Percentiles rank a stretch among this genome's conserved stretches.
Evolutionary conservation across 23 tunicate genomes (phyloP).

Genomic region (Oikopleura dioica): DNA sequence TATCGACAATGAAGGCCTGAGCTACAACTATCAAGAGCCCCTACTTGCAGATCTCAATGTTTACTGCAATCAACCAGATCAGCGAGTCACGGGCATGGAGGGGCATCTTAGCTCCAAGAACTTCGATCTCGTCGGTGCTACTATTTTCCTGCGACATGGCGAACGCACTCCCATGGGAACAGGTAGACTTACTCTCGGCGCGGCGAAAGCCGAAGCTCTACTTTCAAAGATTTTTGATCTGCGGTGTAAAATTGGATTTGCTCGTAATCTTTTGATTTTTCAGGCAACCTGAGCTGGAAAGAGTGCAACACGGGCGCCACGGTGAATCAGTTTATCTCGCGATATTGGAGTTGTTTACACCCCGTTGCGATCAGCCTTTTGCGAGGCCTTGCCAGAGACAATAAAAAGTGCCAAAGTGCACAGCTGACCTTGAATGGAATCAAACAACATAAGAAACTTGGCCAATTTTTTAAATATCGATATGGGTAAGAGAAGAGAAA

Average conservation of each 20-base stretch:
- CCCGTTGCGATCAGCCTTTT: neutral
- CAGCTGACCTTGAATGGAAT: neutral
- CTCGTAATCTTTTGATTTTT: neutral
- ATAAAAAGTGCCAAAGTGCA: neutral
- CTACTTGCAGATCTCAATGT: too few species aligned
- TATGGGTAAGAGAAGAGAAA: too few species aligned
- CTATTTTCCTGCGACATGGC: conserved; percentile 1
- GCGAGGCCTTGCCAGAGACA: neutral
- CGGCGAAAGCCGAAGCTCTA: too few species aligned
- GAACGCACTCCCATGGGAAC: neutral
- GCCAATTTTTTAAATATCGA: neutral
- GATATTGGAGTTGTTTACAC: neutral
- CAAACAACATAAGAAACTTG: neutral
- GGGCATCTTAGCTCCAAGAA: too few species aligned
- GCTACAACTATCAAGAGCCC: too few species aligned
- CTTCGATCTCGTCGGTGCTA: too few species aligned
- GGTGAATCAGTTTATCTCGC: neutral
- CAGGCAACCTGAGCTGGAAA: conserved; percentile 56
- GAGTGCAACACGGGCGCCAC: neutral
- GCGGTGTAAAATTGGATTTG: too few species aligned
- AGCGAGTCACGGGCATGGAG: too few species aligned
- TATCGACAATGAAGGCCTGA: too few species aligned
- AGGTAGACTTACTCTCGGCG: too few species aligned
- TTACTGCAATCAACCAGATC: too few species aligned
- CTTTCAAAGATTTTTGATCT: neutral